Evolutionary conservation across 2,888 invertebrate species (phyloP), one percentile per base, ranked within the genome.

Genomic region (Agriopis aurantiaria): DNA sequence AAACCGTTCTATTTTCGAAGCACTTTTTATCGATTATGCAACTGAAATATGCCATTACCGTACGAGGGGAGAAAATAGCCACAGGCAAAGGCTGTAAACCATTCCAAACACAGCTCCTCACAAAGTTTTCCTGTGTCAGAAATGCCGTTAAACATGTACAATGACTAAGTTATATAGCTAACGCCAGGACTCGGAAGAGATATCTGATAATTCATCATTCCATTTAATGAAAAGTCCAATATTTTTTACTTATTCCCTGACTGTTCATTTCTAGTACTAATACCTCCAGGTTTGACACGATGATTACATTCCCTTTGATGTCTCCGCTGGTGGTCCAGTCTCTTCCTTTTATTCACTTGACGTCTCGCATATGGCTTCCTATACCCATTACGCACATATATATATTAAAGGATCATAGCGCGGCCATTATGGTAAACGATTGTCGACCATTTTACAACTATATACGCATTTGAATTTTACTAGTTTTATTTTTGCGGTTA

Each of bases 261-360:
- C 48, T 51, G 17, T 52, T 49, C 85, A 80, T 82, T 87, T 88
- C 85, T 75, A 85, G 86, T 79, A 43, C 74, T 61, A 69, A 80
- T 79, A 81, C 79, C 80, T 83, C 85, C 80, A 82, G 80, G 85
- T 85, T 85, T 85, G 88, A 88, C 87, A 88, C 87, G 85, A 85
- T 86, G 85, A 88, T 91, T 91, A 88, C 85, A 82, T 73, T 77
- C 80, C 82, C 91, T 93, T 93, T 93, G 93, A 93, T 83, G 91
- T 79, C 90, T 82, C 82, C 82, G 87, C 86, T 89, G 93, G 92
- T 93, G 93, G 93, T 92, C 93, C 80, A 69, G 85, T 82, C 84
- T 86, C 85, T 82, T 85, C 87, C 85, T 90, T 91, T 91, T 91
- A 88, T 86, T 81, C 81, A 57, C 56, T 62, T 64, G 75, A 77